Evolutionary conservation across 2,113 vertebrate genomes (phyloP).

Genomic region (Mionectes macconnelli): DNA sequence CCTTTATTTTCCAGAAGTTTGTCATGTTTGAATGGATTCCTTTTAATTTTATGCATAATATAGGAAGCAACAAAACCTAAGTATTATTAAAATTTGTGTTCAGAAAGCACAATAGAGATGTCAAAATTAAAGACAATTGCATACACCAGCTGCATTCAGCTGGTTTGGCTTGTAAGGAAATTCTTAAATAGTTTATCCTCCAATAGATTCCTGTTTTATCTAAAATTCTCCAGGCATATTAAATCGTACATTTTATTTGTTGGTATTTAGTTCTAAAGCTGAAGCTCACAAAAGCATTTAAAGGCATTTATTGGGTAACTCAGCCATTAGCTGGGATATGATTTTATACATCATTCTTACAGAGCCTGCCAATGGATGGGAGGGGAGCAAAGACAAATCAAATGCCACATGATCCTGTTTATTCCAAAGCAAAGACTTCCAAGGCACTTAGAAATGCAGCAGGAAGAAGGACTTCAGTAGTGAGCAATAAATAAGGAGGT

Average conservation of each 20-base stretch:
- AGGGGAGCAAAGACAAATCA: background rate
- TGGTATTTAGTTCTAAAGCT: background rate
- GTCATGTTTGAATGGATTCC: background rate
- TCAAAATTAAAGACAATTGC: background rate
- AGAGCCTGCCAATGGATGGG: background rate
- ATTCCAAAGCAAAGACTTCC: background rate
- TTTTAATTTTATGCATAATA: background rate
- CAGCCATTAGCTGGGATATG: background rate
- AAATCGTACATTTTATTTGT: conserved; percentile 8
- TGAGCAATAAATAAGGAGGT: background rate
- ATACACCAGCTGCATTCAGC: background rate
- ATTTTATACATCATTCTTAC: background rate
- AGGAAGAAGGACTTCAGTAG: background rate
- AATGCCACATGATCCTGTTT: background rate
- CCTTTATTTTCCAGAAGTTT: background rate
- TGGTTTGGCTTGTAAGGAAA: background rate
- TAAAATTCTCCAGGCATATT: conserved; percentile 9
- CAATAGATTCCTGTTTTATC: background rate
- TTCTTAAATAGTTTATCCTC: background rate
- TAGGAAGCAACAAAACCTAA: background rate
- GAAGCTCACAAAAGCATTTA: conserved; percentile 18
- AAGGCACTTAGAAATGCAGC: background rate
- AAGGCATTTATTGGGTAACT: background rate
- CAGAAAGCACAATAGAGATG: background rate
- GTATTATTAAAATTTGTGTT: background rate